Evolutionary conservation across 2,888 invertebrate species (phyloP), one percentile per base, ranked within the genome.

Genomic region (Tetragnatha montana): DNA sequence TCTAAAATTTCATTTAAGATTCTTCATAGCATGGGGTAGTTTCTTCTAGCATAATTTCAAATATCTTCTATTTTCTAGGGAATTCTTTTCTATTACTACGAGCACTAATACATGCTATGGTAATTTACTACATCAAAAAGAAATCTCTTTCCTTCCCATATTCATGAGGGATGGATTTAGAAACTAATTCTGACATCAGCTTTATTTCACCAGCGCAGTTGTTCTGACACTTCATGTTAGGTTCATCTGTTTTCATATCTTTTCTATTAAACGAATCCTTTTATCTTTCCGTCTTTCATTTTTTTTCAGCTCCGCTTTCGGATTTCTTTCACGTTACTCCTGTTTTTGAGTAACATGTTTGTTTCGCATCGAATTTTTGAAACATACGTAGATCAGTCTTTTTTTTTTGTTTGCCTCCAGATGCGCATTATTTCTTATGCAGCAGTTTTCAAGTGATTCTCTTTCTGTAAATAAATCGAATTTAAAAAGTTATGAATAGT

Each of bases 221-320:
- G 50, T 82, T 82, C 60, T 82, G 73, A 60, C 82, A 82, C 82
- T 82, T 82, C 73, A 19, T 22, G 60, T n/a, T 50, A 22, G n/a
- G 60, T 74, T 71, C 82, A 82, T 82, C 71, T 81, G 81, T 81
- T 73, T 51, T 80, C 68, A 68, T 60, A 22, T 60, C 69, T 69
- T 80, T 68, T 22, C 76, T 35, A 35, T 60, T 60, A 60, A 60
- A 60, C 60, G 60, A 60, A 60, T 60, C 60, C 60, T 60, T 60
- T 60, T 60, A 60, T 60, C 60, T 51, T 79, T 60, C 60, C 68
- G 60, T 19, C 51, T 74, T 4, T 60, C 51, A 19, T 82, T 35
- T 21, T 60, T 60, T n/a, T 51, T 1, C 12, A 17, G 0, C 14
- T 60, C 17, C n/a, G 17, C 50, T 7, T 50, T 51, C n/a, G 12